Evolutionary conservation across 2,797 vertebrate species (phyloP), one percentile per base, ranked within the genome.

Genomic region (Peromyscus eremicus): DNA sequence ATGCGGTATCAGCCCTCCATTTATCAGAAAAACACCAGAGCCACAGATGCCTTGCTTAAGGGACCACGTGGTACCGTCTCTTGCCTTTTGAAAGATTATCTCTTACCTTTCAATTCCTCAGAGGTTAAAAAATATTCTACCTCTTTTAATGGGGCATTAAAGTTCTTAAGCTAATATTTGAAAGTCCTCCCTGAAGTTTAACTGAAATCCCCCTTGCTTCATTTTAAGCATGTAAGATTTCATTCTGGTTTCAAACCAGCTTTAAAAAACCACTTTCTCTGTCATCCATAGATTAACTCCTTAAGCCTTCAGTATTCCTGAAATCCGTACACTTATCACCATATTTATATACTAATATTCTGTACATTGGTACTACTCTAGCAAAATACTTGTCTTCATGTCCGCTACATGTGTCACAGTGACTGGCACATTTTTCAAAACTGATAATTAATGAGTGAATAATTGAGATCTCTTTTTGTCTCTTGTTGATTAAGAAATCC

Each of bases 21-120:
- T 95, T 89, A 93, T 88, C 84, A 95, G 29, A 91, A 89, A 96
- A 97, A 94, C 34, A 81, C 16, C 37, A 93, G 85, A 88, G 21
- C 40, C 76, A 90, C 3, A 92, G 12, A 85, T 57, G 52, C 17
- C 49, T 96, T 97, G 55, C 27, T 92, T 91, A 90, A 88, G 90
- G 25, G 19, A 93, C 89, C 70, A 81, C 46, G 2, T 92, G 29
- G 13, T 64, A 79, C 10, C 62, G 29, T 86, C 21, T 16, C 17
- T n/a, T 91, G 23, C 6, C n/a, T 94, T 94, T 95, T 11, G 29
- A n/a, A 62, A 95, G 66, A 95, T 85, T 77, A 82, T 32, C 14
- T 89, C 96, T 91, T 94, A 76, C 17, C n/a, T 94, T 96, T 88
- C 92, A 95, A 89, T 92, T 32, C 85, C 62, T 27, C 21, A 84